These are phyloP conservation scores for Sparus aurata DNA, from an alignment of 2,797 vertebrate species.

Conservation along the genomic window DNA sequence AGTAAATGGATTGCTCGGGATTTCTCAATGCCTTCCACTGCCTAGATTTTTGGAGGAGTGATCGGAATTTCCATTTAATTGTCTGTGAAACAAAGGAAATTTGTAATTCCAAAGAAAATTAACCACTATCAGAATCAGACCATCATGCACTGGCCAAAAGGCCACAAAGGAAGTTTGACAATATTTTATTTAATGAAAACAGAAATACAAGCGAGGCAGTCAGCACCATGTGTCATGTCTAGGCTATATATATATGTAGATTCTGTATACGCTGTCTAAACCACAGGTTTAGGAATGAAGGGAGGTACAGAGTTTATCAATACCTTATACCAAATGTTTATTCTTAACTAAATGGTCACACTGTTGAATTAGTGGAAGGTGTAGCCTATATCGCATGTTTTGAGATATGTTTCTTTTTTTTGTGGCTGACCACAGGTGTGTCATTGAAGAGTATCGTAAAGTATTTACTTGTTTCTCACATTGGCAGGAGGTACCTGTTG, in stretches of 20 bases:
- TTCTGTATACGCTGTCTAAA: no score
- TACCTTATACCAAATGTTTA: no score
- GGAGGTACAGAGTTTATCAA: no score
- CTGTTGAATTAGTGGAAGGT: not conserved
- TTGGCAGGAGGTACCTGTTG: not conserved
- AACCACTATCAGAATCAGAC: constrained; percentile 31
- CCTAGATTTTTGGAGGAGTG: constrained; percentile 6
- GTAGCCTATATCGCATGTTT: no score
- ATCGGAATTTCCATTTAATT: constrained; percentile 43
- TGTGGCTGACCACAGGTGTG: not conserved
- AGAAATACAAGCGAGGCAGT: no score
- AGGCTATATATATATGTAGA: no score
- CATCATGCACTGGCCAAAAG: not conserved
- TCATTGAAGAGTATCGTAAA: no score
- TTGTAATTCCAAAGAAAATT: constrained; percentile 30
- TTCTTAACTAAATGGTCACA: not conserved
- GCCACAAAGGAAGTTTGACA: not conserved
- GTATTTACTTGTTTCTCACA: no score
- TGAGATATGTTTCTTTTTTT: no score
- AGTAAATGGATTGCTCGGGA: constrained; percentile 69
- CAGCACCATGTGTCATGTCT: no score
- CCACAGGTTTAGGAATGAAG: no score
- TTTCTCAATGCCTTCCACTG: constrained; percentile 69
- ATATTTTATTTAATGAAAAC: not conserved
- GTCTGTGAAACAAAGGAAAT: constrained; percentile 34